Base-by-base conservation (phyloP, 2,113 vertebrate genomes). In the Edolisoma coerulescens region DNA sequence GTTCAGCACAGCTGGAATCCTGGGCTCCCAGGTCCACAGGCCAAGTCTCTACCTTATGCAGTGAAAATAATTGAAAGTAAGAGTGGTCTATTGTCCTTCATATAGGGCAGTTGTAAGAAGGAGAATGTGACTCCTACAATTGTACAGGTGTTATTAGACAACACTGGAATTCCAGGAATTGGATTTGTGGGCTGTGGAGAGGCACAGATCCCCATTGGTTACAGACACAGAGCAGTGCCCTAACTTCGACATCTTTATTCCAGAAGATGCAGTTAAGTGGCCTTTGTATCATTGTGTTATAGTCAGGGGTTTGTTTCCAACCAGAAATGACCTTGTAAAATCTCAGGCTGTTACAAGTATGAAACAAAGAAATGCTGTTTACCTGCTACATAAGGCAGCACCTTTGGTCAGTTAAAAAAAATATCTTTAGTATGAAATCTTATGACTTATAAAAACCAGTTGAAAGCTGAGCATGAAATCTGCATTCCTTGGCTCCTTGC, bases 381-480 rank as follows among this genome's bases (percentile, higher is more conserved):
- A 64, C 24, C 8, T 61, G 13, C 39, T 45, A 9, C 53, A 30
- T 75, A 74, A 95, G 41, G 32, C 45, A 57, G 42, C 84, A 63
- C 37, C 74, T 90, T 80, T 50, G 19, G 45, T 79, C 44, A 42
- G 27, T 57, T 76, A 5, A 74, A 80, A 78, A 70, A 71, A 75
- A 26, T 49, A 4, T 39, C 12, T 83, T 30, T 76, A 88, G 60
- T 54, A 90, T 21, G 22, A 92, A 87, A 69, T 61, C 59, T 50
- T 83, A 49, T 8, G 7, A 22, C 19, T 53, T 74, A 41, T 10
- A 24, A 53, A 80, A 63, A 9, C 16, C 45, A 93, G 37, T 57
- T 95, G 93, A 90, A 95, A 90, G n/a, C 85, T 84, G 60, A 81
- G 44, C 27, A 11, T 93, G 89, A 77, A 83, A 78, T 96, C 84